These are phyloP conservation scores for Rhysida immarginata DNA, from an alignment of 1,140 invertebrate genomes.

Conservation along the genomic window DNA sequence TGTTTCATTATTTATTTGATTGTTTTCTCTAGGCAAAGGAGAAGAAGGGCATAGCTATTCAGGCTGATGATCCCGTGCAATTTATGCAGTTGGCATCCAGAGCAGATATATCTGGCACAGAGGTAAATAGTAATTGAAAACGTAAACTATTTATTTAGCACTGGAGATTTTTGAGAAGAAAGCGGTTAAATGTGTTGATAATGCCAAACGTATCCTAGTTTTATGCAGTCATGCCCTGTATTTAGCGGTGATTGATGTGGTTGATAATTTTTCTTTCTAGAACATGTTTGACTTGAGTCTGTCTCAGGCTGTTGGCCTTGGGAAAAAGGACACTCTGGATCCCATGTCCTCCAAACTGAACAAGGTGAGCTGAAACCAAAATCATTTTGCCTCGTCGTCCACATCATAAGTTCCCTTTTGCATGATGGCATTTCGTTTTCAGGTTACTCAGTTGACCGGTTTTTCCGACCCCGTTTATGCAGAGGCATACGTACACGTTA, in stretches of 20 bases:
- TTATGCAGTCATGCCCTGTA: too few relatives aligned
- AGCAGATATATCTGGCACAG: slow-evolving; percentile 40
- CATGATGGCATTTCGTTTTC: too few relatives aligned
- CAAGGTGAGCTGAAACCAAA: slow-evolving; percentile 41
- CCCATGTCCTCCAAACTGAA: slow-evolving; percentile 42
- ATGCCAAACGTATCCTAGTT: too few relatives aligned
- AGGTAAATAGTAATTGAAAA: too few relatives aligned
- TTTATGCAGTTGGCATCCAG: slow-evolving; percentile 68
- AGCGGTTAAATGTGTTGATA: too few relatives aligned
- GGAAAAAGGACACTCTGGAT: slow-evolving; percentile 41
- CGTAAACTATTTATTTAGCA: too few relatives aligned
- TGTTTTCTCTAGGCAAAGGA: slow-evolving; percentile 25
- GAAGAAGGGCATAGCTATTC: slow-evolving; percentile 52
- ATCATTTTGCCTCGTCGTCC: too few relatives aligned
- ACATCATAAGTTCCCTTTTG: too few relatives aligned
- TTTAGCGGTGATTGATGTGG: too few relatives aligned
- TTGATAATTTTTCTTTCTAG: slow-evolving; percentile 19
- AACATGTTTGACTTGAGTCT: slow-evolving; percentile 92
- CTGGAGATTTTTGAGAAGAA: too few relatives aligned
- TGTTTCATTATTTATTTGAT: neutral
- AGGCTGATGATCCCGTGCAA: slow-evolving; percentile 72
- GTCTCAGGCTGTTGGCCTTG: slow-evolving; percentile 69
- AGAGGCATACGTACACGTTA: slow-evolving; percentile 97
- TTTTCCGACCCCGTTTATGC: slow-evolving; percentile 99
- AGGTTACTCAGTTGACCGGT: slow-evolving; percentile 95